Evolutionary conservation across 1,140 invertebrate species (phyloP), one percentile per base, ranked within the genome.

Genomic region (Drosophila nigromelanica): DNA sequence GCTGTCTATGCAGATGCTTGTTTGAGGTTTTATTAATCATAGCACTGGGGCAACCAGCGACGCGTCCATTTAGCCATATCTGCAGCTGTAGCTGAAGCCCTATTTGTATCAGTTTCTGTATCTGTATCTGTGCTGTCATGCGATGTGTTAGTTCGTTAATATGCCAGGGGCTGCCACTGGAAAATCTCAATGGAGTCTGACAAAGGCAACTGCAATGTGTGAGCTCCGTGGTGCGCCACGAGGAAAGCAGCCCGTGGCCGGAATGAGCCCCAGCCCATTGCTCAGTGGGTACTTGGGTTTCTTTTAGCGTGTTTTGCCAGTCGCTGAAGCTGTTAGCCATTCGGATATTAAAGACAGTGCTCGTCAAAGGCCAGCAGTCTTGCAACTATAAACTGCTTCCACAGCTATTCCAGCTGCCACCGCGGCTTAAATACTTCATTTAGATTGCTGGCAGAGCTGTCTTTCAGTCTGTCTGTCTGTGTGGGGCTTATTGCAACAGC

Each of bases 11-110:
- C 72, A 74, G 59, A 63, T 70, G 42, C 68, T 63, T 71, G 67
- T 75, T 75, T 56, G 54, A 63, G 66, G 50, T 73, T 64, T 75
- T 76, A 76, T 76, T 76, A 76, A 76, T 76, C 73, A 72, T 72
- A 72, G 73, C 55, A 33, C 55, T 58, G 52, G 21, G 43, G 60
- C 52, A 47, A 63, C 50, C 48, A 30, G 51, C 58, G 37, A 14
- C 58, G 56, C 56, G 51, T 47, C 56, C 64, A 67, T 73, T 64
- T 58, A 64, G 61, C 50, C 24, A 27, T 47, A 59, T 60, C 33
- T 24, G 4, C 24, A 21, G 35, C 10, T 21, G 33, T 40, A 21
- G 39, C 33, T 48, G 7, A 40, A 51, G 15, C 27, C 37, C 52
- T 39, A 50, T 37, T 8, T 61, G 61, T 37, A 45, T 33, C 18